Evolutionary conservation across 2,113 vertebrate genomes (phyloP), one percentile per base, ranked within the genome.

Genomic region (Esox niger): DNA sequence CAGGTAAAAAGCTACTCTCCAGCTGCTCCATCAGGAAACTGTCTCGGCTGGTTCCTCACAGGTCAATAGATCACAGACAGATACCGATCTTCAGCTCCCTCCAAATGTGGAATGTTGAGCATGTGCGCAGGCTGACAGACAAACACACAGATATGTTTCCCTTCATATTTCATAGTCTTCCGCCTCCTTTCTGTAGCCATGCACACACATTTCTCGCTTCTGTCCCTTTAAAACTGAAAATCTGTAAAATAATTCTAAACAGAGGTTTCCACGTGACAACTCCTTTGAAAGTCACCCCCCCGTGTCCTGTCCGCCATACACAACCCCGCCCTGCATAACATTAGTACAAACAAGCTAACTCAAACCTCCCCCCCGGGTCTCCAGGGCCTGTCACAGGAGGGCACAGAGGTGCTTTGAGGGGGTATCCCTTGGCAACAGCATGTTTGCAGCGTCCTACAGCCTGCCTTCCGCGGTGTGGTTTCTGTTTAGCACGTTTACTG

Each of bases 371-470:
- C 26, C 4, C 3, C 5, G 8, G 11, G 10, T 46, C 4, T 20
- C 60, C 49, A 68, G 46, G 27, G 32, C 23, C 26, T 56, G 9
- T 55, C 76, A 76, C 73, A 76, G 31, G 1, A 1, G 62, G 30
- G 56, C 68, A 60, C 21, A 31, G 35, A 59, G 57, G 32, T 1
- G 54, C 66, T 49, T 66, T 65, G 71, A 64, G 4, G 66, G 4
- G 47, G 82, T 82, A 62, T 67, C 79, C 81, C 58, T 75, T 67
- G 1, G 79, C 58, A n/a, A 84, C 80, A 1, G 72, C 9, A 47
- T 57, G 79, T 64, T 57, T 68, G 31, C 27, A 23, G 30, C 8
- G 30, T 25, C 59, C 33, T 10, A 35, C 20, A 23, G 15, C 10
- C 8, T 2, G 20, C 20, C 66, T 33, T n/a, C 30, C 59, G 35